Conservation (phyloP, 2,113 vertebrate genomes). For the Ammospiza caudacuta region DNA sequence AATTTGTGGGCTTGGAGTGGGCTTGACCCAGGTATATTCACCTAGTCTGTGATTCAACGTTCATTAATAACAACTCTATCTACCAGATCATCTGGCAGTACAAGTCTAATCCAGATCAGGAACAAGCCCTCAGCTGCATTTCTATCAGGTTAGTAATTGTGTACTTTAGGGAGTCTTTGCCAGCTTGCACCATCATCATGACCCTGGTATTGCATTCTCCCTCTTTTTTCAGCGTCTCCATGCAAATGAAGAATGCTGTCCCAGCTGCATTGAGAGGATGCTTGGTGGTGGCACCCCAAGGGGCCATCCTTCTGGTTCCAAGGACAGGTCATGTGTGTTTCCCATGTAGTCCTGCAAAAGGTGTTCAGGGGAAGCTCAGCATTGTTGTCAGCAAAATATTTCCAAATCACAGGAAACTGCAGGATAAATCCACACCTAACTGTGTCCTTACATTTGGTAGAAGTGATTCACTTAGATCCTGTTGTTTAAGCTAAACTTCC, state of each 20-base stretch:
- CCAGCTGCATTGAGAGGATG: not conserved
- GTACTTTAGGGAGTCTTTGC: not conserved
- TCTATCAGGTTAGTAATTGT: not conserved
- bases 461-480: not conserved
- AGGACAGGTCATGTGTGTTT: not conserved
- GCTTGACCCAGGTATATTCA: not conserved
- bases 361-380: not conserved
- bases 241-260: fast-evolving
- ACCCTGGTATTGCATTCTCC: not conserved
- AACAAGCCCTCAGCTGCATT: not conserved
- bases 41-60: not conserved
- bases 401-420: not conserved
- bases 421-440: not conserved
- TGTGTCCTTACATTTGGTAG: not conserved
- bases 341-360: not conserved
- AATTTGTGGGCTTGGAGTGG: not conserved
- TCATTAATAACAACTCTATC: not conserved
- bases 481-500: not conserved
- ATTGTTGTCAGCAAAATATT: not conserved
- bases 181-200: not conserved
- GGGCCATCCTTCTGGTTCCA: not conserved
- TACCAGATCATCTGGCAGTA: not conserved
- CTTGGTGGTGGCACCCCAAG: not conserved
- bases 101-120: constrained; percentile 4
- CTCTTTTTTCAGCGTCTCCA: not conserved